Evolutionary conservation across 1,140 invertebrate species (phyloP).

Genomic region (Macrocentrus cingulum): DNA sequence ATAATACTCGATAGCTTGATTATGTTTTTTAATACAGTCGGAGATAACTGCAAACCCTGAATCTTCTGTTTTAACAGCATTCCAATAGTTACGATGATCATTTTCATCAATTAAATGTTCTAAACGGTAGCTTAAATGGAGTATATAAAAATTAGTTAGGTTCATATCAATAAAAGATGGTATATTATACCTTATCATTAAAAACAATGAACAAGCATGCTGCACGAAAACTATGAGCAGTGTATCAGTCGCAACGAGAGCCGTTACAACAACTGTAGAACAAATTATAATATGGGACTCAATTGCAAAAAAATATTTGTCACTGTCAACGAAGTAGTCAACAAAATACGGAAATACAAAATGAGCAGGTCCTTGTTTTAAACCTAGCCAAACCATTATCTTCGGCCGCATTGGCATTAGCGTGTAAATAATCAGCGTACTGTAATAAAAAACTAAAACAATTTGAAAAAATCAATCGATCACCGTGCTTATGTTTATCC

Average conservation of each 20-base stretch:
- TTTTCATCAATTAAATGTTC: too few relatives aligned
- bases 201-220: conserved; percentile 31
- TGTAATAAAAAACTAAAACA: background rate
- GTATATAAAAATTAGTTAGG: too few relatives aligned
- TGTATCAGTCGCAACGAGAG: conserved; percentile 17
- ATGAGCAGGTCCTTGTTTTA: background rate
- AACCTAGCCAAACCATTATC: conserved; percentile 7
- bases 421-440: background rate
- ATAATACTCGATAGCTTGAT: too few relatives aligned
- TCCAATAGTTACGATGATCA: too few relatives aligned
- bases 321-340: conserved; percentile 22
- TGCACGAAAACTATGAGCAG: conserved; percentile 21
- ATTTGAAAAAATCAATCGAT: background rate
- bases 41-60: too few relatives aligned
- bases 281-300: conserved; percentile 7
- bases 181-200: too few relatives aligned
- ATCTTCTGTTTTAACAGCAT: too few relatives aligned
- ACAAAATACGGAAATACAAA: background rate
- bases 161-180: too few relatives aligned
- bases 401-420: background rate
- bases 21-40: too few relatives aligned
- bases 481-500: too few relatives aligned
- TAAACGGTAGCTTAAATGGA: too few relatives aligned
- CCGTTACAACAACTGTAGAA: background rate
- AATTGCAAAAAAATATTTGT: conserved; percentile 27